Conservation (phyloP, 1,140 invertebrate genomes). For the Lamellibrachia luymesi region DNA sequence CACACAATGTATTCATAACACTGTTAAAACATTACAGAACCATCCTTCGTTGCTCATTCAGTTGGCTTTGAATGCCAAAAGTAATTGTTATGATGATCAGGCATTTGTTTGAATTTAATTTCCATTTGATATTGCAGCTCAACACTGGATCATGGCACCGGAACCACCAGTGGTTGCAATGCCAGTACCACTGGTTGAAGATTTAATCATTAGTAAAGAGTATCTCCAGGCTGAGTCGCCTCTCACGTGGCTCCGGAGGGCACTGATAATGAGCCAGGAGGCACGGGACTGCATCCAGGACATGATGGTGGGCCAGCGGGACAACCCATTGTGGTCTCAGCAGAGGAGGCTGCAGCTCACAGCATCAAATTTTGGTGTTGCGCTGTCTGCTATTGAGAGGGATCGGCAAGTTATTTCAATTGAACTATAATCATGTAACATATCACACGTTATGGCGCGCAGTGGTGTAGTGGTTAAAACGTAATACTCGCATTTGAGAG, state of each 20-base stretch:
- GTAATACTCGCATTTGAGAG: too few relatives aligned
- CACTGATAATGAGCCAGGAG: neutral
- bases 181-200: neutral
- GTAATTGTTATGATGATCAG: neutral
- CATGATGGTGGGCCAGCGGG: neutral
- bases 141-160: neutral
- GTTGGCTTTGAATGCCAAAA: neutral
- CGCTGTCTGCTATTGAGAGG: too few relatives aligned
- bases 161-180: neutral
- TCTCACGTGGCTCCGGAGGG: neutral
- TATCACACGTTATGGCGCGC: too few relatives aligned
- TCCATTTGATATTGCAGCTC: neutral
- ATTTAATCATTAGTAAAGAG: neutral
- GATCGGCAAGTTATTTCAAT: too few relatives aligned
- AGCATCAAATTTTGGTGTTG: too few relatives aligned
- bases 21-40: neutral
- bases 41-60: neutral
- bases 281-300: neutral
- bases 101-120: neutral
- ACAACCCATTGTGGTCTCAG: neutral
- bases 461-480: too few relatives aligned
- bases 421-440: too few relatives aligned
- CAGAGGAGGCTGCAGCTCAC: too few relatives aligned
- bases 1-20: neutral
- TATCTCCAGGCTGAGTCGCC: neutral